Conservation (phyloP, 1,140 invertebrate species). For the Drosophila melanica region DNA sequence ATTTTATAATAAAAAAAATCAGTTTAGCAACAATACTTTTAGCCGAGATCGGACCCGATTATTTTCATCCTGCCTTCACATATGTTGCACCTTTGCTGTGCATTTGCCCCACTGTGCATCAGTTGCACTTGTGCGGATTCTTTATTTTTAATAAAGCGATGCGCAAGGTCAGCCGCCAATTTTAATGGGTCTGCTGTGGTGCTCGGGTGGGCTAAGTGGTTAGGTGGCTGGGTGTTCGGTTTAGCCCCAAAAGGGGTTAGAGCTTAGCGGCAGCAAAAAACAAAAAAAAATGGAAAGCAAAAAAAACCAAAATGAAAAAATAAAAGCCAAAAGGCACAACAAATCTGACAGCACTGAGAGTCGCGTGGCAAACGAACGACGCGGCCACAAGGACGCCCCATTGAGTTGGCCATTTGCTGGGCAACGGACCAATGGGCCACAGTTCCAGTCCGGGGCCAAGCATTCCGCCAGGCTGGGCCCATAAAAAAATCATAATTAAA, state of each 20-base stretch:
- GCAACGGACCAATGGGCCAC: background rate
- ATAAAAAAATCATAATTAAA: conserved; percentile 47
- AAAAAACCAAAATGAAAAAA: background rate
- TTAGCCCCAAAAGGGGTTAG: conserved; percentile 10
- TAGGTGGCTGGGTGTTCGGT: background rate
- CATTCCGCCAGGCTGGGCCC: background rate
- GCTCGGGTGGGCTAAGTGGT: background rate
- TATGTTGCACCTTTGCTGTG: too few species aligned
- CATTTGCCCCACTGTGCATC: background rate
- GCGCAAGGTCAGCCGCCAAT: conserved; percentile 46
- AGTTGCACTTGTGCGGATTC: conserved; percentile 34
- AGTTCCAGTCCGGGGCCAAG: background rate
- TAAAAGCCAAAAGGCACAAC: conserved; percentile 23
- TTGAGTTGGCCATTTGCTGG: conserved; percentile 18
- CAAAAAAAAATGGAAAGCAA: background rate
- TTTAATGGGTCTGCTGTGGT: conserved; percentile 19
- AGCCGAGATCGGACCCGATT: too few species aligned
- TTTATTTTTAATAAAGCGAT: conserved; percentile 55
- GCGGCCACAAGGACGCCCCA: conserved; percentile 14
- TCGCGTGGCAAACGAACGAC: conserved; percentile 11
- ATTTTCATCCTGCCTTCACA: too few species aligned
- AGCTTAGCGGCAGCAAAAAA: conserved; percentile 8
- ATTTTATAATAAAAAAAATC: too few species aligned
- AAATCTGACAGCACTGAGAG: conserved; percentile 10
- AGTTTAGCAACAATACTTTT: too few species aligned